phyloP scores from a whole-genome alignment of 2,888 invertebrate species.

The Hypercompe scribonia region DNA sequence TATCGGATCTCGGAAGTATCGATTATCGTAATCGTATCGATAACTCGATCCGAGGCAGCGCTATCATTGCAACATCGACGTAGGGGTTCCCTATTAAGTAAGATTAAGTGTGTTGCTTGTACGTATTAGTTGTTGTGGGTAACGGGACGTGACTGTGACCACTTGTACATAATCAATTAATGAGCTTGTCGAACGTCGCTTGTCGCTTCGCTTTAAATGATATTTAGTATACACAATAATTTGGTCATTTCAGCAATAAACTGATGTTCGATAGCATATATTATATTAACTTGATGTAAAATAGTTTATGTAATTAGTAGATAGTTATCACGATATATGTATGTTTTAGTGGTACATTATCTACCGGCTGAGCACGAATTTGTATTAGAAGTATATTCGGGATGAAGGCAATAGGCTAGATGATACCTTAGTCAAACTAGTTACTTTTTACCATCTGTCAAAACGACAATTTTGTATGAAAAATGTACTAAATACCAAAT shows the following conservation, averaged over 20 bases:
- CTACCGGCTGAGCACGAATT: too few relatives aligned
- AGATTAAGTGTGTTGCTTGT: constrained; percentile 29
- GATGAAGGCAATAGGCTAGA: too few relatives aligned
- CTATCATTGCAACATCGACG: constrained; percentile 36
- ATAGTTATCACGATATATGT: neutral
- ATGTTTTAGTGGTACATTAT: neutral
- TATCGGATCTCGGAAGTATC: constrained; percentile 56
- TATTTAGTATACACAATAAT: neutral
- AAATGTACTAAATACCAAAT: too few relatives aligned
- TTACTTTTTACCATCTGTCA: too few relatives aligned
- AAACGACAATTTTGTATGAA: too few relatives aligned
- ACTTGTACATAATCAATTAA: constrained; percentile 16
- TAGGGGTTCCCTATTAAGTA: constrained; percentile 45
- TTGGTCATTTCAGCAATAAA: neutral
- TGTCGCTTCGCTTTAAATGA: neutral
- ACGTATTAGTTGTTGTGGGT: constrained; percentile 18
- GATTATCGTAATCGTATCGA: constrained; percentile 42
- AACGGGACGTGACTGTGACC: constrained; percentile 14
- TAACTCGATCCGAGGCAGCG: constrained; percentile 18
- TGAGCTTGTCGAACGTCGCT: constrained; percentile 8
- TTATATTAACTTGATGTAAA: neutral
- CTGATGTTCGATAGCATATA: neutral
- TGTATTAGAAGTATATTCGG: too few relatives aligned
- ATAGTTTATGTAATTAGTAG: neutral
- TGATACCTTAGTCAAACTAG: too few relatives aligned